Conservation (phyloP, 64 coral and sea anemone species). For the Porites lutea region DNA sequence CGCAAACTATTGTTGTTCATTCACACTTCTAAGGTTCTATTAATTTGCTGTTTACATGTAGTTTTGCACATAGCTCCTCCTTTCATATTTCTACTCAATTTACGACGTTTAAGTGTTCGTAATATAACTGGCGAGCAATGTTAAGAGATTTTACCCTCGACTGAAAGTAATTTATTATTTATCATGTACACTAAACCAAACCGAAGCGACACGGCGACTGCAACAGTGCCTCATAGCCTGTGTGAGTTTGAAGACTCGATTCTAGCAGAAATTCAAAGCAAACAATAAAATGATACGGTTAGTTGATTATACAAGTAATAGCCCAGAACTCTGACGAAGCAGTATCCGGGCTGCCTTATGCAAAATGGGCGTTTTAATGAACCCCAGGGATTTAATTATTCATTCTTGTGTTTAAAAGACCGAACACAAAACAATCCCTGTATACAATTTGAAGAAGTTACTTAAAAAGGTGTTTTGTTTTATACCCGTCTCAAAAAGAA, state of each 20-base stretch:
- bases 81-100: not conserved
- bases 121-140: not conserved
- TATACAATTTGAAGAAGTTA: slow-evolving; percentile 4
- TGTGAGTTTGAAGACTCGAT: not conserved
- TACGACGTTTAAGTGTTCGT: not conserved
- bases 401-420: slow-evolving; percentile 29
- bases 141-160: slow-evolving; percentile 30
- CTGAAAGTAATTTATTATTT: slow-evolving; percentile 24
- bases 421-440: slow-evolving; percentile 20
- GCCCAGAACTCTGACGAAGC: not conserved
- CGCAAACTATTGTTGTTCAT: not conserved
- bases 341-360: not conserved
- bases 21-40: not conserved
- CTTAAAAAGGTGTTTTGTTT: not conserved
- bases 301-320: not conserved
- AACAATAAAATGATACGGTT: not conserved
- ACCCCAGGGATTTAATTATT: slow-evolving; percentile 25
- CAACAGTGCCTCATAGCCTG: not conserved
- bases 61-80: not conserved
- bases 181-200: not conserved
- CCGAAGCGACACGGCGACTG: not conserved
- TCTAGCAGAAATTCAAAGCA: not conserved
- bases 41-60: slow-evolving; percentile 25
- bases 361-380: not conserved
- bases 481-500: not conserved